Conservation (phyloP, 2,113 vertebrate species). For the Chaenocephalus aceratus region DNA sequence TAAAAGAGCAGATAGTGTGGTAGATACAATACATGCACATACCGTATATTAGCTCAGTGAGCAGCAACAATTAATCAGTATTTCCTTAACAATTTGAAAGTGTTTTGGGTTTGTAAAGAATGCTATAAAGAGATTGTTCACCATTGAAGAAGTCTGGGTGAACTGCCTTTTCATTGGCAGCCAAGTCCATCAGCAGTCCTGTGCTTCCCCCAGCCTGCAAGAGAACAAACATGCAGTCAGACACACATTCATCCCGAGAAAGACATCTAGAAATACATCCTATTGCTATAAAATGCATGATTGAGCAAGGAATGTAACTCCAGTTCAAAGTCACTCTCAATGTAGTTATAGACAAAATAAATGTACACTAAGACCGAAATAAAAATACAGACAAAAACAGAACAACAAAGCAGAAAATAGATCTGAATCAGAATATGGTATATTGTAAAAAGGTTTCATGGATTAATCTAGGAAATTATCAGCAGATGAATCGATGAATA, state of each 20-base stretch:
- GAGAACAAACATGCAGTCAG: slow-evolving; percentile 65
- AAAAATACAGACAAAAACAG: background rate
- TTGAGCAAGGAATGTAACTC: background rate
- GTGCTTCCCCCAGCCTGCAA: slow-evolving; percentile 93
- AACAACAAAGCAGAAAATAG: background rate
- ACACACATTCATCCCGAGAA: slow-evolving; percentile 1
- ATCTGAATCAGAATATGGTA: no score
- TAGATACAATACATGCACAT: background rate
- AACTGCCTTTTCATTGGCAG: slow-evolving; percentile 91
- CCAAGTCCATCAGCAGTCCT: slow-evolving; percentile 92
- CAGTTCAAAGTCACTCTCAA: background rate
- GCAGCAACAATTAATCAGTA: background rate
- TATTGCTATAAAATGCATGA: no score
- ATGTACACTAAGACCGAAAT: background rate
- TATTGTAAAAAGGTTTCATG: no score
- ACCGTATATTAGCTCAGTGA: background rate
- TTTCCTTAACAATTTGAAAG: background rate
- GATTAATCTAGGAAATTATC: no score
- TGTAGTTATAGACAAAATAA: background rate
- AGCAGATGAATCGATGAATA: no score
- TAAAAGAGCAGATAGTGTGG: background rate
- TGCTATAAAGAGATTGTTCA: slow-evolving; percentile 66
- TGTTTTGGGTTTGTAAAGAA: no score
- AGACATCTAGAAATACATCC: no score
- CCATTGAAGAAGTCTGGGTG: slow-evolving; percentile 93